phyloP scores from a whole-genome alignment of 2,113 vertebrate species.

The Anoplopoma fimbria region DNA sequence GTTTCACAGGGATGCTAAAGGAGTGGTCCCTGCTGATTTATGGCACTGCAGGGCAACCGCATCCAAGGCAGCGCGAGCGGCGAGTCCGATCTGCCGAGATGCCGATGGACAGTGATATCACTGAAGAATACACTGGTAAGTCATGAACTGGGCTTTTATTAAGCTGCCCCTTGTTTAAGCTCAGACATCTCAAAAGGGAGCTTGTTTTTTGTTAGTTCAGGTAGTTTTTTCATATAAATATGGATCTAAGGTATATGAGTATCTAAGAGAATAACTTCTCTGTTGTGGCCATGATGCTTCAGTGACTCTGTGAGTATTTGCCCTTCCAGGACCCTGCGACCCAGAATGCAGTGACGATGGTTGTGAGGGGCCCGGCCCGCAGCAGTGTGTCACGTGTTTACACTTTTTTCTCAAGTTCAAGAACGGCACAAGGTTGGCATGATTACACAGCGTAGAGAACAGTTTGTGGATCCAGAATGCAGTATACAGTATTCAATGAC shows the following conservation, averaged over 20 bases:
- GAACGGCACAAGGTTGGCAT: slow-evolving; percentile 91
- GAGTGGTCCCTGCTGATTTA: slow-evolving; percentile 94
- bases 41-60: slow-evolving; percentile 90
- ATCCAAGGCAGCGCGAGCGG: slow-evolving; percentile 84
- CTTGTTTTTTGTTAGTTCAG: neutral
- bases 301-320: slow-evolving; percentile 40
- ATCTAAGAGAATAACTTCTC: neutral
- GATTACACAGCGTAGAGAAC: slow-evolving; percentile 11
- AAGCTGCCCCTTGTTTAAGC: slow-evolving; percentile 1
- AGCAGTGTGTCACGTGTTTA: slow-evolving; percentile 93
- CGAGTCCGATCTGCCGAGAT: slow-evolving; percentile 86
- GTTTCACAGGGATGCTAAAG: slow-evolving; percentile 87
- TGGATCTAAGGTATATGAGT: neutral
- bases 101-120: slow-evolving; percentile 80
- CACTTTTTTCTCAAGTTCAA: slow-evolving; percentile 96
- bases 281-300: slow-evolving; percentile 14
- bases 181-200: slow-evolving; percentile 5
- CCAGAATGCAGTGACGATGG: slow-evolving; percentile 93
- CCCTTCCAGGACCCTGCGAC: slow-evolving; percentile 90
- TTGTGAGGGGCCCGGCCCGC: slow-evolving; percentile 93
- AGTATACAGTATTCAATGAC: neutral
- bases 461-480: neutral
- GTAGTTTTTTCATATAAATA: neutral
- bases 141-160: slow-evolving; percentile 34
- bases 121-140: slow-evolving; percentile 91